Percentiles rank a stretch among this genome's conserved stretches.
phyloP scores from a whole-genome alignment of 2,888 invertebrate species.

The Scaeva pyrastri region DNA sequence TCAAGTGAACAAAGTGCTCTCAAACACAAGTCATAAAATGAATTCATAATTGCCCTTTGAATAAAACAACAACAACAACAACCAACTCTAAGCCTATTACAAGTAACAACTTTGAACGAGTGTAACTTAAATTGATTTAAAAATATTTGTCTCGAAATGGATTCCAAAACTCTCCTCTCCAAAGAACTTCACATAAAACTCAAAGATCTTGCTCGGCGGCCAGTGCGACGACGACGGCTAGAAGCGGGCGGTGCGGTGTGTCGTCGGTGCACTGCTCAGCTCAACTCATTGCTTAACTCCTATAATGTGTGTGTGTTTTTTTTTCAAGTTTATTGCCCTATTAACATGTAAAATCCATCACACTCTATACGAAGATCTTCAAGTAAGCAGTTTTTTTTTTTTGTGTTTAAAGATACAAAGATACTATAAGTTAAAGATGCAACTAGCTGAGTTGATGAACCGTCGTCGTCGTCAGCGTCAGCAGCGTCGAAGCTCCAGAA shows the following conservation, averaged over 20 bases:
- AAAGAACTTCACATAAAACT: slow-evolving; percentile 11
- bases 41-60: slow-evolving; percentile 26
- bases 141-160: slow-evolving; percentile 35
- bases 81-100: too few species aligned
- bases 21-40: slow-evolving; percentile 23
- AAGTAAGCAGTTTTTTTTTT: slow-evolving; percentile 9
- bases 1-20: slow-evolving; percentile 36
- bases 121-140: slow-evolving; percentile 27
- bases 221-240: too few species aligned
- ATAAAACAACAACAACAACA: slow-evolving; percentile 11
- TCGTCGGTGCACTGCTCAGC: neutral
- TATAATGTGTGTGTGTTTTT: slow-evolving; percentile 1
- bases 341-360: slow-evolving; percentile 72
- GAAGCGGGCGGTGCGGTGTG: too few species aligned
- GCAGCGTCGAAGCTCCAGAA: slow-evolving; percentile 24
- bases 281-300: neutral
- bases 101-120: too few species aligned
- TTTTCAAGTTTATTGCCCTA: slow-evolving; percentile 67
- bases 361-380: slow-evolving; percentile 17
- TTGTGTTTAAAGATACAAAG: too few species aligned
- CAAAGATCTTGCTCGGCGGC: neutral
- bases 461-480: slow-evolving; percentile 15
- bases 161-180: slow-evolving; percentile 1
- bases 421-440: too few species aligned
- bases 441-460: slow-evolving; percentile 6